Conservation (phyloP, 2,113 vertebrate genomes). For the Cryptotis parvus region DNA sequence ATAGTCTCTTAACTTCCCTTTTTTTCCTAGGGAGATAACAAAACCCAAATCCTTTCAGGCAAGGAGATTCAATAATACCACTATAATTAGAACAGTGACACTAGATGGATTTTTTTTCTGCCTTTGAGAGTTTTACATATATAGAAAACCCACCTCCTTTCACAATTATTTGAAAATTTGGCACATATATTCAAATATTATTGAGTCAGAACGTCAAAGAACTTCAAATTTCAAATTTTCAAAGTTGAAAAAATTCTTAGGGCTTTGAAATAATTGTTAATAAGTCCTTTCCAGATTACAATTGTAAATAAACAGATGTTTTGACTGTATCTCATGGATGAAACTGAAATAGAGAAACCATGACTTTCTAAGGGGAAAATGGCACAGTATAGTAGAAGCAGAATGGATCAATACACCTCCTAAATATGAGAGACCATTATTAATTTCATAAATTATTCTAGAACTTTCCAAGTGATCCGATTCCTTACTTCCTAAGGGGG, state of each 20-base stretch:
- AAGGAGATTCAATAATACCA: slow-evolving; percentile 27
- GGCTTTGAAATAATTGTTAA: not conserved
- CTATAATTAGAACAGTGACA: slow-evolving; percentile 44
- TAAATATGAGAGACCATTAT: not conserved
- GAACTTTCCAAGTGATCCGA: not conserved
- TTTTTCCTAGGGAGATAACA: slow-evolving; percentile 61
- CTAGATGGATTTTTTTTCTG: not conserved
- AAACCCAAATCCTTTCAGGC: slow-evolving; percentile 62
- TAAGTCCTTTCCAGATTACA: not conserved
- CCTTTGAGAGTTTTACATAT: slow-evolving; percentile 25
- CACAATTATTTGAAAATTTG: slow-evolving; percentile 43
- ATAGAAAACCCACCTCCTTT: not conserved
- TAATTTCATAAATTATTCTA: not conserved
- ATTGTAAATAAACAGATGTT: not conserved
- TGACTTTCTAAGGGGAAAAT: not conserved
- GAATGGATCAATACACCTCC: not conserved
- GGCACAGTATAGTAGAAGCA: not conserved
- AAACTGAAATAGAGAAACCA: not conserved
- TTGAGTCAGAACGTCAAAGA: slow-evolving; percentile 15
- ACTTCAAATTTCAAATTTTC: not conserved
- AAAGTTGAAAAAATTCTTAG: slow-evolving; percentile 14
- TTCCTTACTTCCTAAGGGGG: not conserved
- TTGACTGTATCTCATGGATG: not conserved
- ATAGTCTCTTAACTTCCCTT: slow-evolving; percentile 60
- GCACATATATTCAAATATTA: not conserved